phyloP scores from a whole-genome alignment of 2,113 vertebrate species.

The Podilymbus podiceps region DNA sequence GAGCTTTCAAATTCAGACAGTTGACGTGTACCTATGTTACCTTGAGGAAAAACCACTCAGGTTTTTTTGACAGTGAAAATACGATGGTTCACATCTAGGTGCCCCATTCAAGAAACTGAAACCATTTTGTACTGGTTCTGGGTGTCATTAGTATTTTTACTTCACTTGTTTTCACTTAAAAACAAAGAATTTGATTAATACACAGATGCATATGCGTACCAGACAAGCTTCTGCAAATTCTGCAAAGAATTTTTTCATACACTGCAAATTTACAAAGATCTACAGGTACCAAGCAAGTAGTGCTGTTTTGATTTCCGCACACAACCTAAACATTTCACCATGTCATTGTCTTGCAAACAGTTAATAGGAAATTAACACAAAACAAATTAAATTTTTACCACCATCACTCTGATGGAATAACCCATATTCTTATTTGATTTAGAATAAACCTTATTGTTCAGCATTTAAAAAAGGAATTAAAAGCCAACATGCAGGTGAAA shows the following conservation, averaged over 20 bases:
- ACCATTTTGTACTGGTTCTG: constrained; percentile 1
- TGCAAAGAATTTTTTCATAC: background rate
- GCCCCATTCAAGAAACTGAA: constrained; percentile 25
- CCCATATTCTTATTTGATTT: constrained; percentile 14
- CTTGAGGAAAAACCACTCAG: background rate
- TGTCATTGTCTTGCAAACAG: background rate
- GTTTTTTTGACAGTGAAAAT: constrained; percentile 14
- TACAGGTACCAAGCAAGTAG: background rate
- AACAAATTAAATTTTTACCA: background rate
- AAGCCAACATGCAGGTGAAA: constrained; percentile 3
- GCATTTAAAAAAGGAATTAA: background rate
- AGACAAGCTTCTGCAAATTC: background rate
- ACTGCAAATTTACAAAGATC: background rate
- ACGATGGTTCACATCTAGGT: background rate
- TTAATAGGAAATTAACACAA: constrained; percentile 6
- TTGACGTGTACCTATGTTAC: background rate
- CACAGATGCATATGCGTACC: background rate
- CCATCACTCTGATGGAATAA: background rate
- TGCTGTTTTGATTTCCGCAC: background rate
- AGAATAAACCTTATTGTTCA: background rate
- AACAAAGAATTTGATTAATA: background rate
- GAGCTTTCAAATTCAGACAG: background rate
- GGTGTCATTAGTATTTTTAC: background rate
- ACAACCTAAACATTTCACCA: background rate
- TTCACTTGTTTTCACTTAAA: constrained; percentile 15